phyloP scores from a whole-genome alignment of 1,140 invertebrate genomes.

The Pentalonia nigronervosa region DNA sequence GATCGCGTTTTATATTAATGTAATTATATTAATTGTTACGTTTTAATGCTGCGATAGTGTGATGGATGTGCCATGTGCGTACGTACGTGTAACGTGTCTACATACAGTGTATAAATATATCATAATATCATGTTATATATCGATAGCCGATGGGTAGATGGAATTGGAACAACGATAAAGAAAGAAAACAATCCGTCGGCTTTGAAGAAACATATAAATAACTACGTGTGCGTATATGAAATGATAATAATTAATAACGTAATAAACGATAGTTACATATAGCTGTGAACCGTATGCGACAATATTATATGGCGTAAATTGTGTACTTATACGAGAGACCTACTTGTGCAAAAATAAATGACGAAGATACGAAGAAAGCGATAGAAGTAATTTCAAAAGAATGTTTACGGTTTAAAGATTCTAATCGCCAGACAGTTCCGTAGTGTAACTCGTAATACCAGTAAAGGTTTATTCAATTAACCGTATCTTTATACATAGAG shows the following conservation, averaged over 20 bases:
- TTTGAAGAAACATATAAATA: not conserved
- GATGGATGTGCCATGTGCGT: not conserved
- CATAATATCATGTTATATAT: not conserved
- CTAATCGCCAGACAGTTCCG: not conserved
- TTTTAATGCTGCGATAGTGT: not conserved
- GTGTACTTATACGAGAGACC: not conserved
- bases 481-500: not conserved
- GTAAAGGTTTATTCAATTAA: not conserved
- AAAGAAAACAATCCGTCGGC: not conserved
- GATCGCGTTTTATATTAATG: not conserved
- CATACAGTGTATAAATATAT: not conserved
- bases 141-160: not conserved
- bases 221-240: not conserved
- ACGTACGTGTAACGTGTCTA: not conserved
- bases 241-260: not conserved
- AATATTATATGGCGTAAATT: not conserved
- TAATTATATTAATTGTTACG: slow-evolving; percentile 5
- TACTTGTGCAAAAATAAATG: not conserved
- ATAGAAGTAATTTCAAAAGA: not conserved
- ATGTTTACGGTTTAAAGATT: not conserved
- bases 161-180: not conserved
- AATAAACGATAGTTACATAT: not conserved
- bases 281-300: not conserved
- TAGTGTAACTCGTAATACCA: not conserved
- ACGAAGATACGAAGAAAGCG: not conserved